Conservation (phyloP, 2,113 vertebrate species). For the Capreolus pygargus region DNA sequence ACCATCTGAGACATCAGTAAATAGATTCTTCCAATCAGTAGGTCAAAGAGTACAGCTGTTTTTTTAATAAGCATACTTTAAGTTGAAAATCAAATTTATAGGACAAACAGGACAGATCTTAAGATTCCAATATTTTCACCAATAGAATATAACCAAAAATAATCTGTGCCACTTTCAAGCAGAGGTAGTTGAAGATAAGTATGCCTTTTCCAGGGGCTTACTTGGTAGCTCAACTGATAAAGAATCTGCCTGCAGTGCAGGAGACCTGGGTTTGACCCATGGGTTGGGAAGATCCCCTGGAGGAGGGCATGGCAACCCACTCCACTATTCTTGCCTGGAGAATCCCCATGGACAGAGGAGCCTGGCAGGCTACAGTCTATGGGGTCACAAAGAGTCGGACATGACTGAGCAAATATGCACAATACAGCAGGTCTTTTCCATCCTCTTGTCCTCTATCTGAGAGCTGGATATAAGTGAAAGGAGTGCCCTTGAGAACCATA, state of each 20-base stretch:
- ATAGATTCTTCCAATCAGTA: not conserved
- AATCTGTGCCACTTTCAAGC: not conserved
- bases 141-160: not conserved
- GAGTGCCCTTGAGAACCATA: not conserved
- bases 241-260: not conserved
- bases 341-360: not conserved
- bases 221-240: not conserved
- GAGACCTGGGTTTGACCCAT: not conserved
- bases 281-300: not conserved
- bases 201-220: not conserved
- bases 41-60: not conserved
- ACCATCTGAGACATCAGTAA: not conserved
- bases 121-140: not conserved
- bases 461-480: not conserved
- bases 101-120: not conserved
- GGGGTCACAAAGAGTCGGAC: not conserved
- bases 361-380: not conserved
- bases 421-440: not conserved
- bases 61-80: not conserved
- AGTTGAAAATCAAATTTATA: not conserved
- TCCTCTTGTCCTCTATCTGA: not conserved
- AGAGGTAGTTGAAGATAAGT: not conserved
- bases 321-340: not conserved
- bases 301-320: not conserved
- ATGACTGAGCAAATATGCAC: not conserved